phyloP scores from a whole-genome alignment of 1,140 invertebrate species.

The Orius laevigatus region DNA sequence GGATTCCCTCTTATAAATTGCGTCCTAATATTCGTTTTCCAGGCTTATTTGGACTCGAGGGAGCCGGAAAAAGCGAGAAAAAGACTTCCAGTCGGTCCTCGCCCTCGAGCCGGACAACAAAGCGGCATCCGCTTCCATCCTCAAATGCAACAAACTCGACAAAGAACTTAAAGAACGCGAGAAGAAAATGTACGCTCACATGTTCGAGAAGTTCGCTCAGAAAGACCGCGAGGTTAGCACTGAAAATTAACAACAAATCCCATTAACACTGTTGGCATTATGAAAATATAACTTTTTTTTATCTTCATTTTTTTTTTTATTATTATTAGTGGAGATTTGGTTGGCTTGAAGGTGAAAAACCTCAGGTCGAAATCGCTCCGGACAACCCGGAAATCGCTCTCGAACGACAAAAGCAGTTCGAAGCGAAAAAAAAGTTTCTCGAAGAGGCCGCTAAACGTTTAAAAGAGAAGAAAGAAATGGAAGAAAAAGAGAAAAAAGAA shows the following conservation, averaged over 20 bases:
- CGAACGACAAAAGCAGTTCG: conserved; percentile 15
- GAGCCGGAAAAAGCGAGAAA: conserved; percentile 62
- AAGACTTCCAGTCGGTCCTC: conserved; percentile 60
- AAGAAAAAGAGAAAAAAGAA: conserved; percentile 13
- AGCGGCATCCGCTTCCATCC: conserved; percentile 65
- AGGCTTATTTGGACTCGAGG: conserved; percentile 54
- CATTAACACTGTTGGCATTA: neutral
- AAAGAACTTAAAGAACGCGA: conserved; percentile 63
- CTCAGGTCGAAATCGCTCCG: conserved; percentile 16
- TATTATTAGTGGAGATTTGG: conserved; percentile 19
- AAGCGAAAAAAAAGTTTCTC: conserved; percentile 19
- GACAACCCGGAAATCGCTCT: conserved; percentile 18
- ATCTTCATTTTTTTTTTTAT: neutral
- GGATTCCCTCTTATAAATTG: conserved; percentile 5
- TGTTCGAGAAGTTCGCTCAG: conserved; percentile 82
- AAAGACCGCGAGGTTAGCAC: conserved; percentile 53
- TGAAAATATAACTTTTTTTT: too few relatives aligned
- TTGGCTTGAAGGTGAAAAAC: conserved; percentile 22
- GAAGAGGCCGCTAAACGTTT: conserved; percentile 13
- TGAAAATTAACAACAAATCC: neutral
- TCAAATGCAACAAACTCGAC: conserved; percentile 52
- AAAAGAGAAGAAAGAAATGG: conserved; percentile 12
- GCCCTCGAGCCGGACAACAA: conserved; percentile 60
- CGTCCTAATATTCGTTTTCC: conserved; percentile 9
- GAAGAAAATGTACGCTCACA: conserved; percentile 81